These are phyloP conservation scores for Mugil cephalus DNA, from an alignment of 2,113 vertebrate genomes.

Conservation along the genomic window DNA sequence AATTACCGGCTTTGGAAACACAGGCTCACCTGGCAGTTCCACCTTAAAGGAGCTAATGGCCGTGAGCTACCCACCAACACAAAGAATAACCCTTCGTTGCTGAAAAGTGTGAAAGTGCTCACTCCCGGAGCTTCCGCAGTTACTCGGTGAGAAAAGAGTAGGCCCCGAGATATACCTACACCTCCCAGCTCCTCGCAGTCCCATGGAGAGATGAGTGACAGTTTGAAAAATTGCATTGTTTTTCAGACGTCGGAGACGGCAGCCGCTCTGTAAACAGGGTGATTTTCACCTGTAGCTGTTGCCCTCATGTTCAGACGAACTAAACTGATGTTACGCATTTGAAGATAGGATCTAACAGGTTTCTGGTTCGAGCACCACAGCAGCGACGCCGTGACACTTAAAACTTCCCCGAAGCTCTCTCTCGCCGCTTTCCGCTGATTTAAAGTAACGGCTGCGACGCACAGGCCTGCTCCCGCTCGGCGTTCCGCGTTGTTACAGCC, in stretches of 20 bases:
- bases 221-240: constrained; percentile 66
- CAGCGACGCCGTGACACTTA: constrained; percentile 2
- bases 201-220: constrained; percentile 71
- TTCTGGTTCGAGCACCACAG: constrained; percentile 1
- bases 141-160: constrained; percentile 43
- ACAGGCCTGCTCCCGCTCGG: neutral
- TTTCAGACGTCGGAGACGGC: constrained; percentile 59
- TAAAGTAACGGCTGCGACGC: constrained; percentile 1
- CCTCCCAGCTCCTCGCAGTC: constrained; percentile 57
- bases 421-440: neutral
- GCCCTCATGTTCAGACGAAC: constrained; percentile 43
- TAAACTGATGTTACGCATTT: constrained; percentile 25
- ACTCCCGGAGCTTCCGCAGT: constrained; percentile 44
- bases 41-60: constrained; percentile 74
- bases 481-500: constrained; percentile 12
- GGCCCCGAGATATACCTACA: constrained; percentile 33
- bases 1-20: constrained; percentile 76
- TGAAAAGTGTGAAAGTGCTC: constrained; percentile 62
- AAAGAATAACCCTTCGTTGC: constrained; percentile 60
- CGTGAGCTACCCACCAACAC: constrained; percentile 58
- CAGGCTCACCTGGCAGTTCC: constrained; percentile 69
- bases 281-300: constrained; percentile 53
- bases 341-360: constrained; percentile 34
- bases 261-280: constrained; percentile 70
- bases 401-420: neutral